These are phyloP conservation scores for Drosophila kohkoa DNA, from an alignment of 1,140 invertebrate species.

Conservation along the genomic window DNA sequence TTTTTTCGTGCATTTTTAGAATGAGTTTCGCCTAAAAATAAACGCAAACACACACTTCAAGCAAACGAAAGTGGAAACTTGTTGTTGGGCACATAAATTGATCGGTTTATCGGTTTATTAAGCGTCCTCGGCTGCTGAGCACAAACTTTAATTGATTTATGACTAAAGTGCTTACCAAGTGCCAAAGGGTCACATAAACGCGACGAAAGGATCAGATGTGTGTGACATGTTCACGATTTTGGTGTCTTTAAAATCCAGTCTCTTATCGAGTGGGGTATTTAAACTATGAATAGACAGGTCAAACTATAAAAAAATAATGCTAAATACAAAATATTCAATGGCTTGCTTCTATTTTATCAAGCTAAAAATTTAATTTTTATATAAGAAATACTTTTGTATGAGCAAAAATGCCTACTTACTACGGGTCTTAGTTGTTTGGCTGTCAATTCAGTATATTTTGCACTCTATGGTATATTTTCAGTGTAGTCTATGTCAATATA, in stretches of 20 bases:
- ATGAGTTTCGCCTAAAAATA: constrained; percentile 56
- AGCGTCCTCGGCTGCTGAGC: constrained; percentile 4
- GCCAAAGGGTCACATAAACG: not conserved
- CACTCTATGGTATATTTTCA: too few relatives aligned
- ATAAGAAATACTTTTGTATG: too few relatives aligned
- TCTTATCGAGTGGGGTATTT: too few relatives aligned
- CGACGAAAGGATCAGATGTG: not conserved
- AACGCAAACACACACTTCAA: constrained; percentile 30
- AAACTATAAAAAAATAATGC: too few relatives aligned
- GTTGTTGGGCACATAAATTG: constrained; percentile 65
- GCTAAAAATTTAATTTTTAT: too few relatives aligned
- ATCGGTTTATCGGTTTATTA: constrained; percentile 63
- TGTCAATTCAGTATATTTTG: too few relatives aligned
- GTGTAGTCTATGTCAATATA: too few relatives aligned
- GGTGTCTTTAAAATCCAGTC: not conserved
- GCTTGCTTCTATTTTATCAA: too few relatives aligned
- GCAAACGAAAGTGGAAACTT: constrained; percentile 49
- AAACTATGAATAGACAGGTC: too few relatives aligned
- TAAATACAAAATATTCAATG: too few relatives aligned
- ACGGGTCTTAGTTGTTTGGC: too few relatives aligned
- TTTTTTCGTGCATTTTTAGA: constrained; percentile 63
- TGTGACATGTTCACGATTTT: not conserved
- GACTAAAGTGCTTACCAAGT: constrained; percentile 41
- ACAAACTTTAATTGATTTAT: constrained; percentile 78
- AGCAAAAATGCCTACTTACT: too few relatives aligned